Evolutionary conservation across 2,888 invertebrate species (phyloP).

Genomic region (Lepidocyrtoides sp.): DNA sequence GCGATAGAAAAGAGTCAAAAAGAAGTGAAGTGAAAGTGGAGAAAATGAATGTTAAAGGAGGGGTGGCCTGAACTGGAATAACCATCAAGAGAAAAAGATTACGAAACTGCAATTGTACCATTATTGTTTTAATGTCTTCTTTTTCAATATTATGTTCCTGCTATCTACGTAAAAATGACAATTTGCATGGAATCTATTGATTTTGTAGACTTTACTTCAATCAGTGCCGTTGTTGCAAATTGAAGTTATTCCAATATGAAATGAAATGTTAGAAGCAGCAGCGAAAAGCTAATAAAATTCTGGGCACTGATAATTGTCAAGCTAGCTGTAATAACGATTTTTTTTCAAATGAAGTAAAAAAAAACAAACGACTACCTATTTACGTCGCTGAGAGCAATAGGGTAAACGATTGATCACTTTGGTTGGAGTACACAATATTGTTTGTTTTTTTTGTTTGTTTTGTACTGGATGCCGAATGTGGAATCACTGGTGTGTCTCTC

Average conservation of each 20-base stretch:
- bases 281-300: neutral
- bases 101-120: neutral
- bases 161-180: neutral
- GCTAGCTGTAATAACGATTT: neutral
- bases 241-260: neutral
- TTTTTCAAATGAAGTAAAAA: neutral
- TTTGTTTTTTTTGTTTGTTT: neutral
- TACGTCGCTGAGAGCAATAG: neutral
- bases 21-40: constrained; percentile 1
- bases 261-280: neutral
- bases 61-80: neutral
- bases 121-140: neutral
- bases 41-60: neutral
- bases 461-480: neutral
- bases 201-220: neutral
- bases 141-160: neutral
- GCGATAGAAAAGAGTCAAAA: neutral
- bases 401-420: constrained; percentile 1
- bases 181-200: neutral
- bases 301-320: neutral
- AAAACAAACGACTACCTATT: neutral
- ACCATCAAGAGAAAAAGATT: neutral
- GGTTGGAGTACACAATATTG: neutral
- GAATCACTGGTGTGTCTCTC: neutral
- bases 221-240: neutral